Conservation (phyloP, 2,888 invertebrate genomes). For the Parascotia fuliginaria region DNA sequence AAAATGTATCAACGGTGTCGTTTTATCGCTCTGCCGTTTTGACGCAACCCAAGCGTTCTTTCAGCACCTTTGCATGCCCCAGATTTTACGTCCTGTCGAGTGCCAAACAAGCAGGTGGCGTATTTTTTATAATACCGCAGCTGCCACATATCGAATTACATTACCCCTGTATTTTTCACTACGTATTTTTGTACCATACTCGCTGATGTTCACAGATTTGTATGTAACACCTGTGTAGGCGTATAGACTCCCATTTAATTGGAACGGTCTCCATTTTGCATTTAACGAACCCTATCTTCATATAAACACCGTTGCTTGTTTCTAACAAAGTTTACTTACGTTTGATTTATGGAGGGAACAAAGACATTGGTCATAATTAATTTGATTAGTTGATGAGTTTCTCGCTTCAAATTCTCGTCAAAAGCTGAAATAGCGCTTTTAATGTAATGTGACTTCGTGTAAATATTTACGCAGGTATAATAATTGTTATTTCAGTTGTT, state of each 20-base stretch:
- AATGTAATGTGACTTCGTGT: neutral
- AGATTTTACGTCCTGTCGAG: slow-evolving; percentile 46
- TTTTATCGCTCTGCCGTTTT: slow-evolving; percentile 27
- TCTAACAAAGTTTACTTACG: slow-evolving; percentile 14
- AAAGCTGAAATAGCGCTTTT: slow-evolving; percentile 10
- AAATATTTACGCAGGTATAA: slow-evolving; percentile 18
- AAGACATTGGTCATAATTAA: slow-evolving; percentile 37
- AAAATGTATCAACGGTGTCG: slow-evolving; percentile 21
- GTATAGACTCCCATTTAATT: slow-evolving; percentile 11
- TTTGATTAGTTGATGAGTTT: slow-evolving; percentile 28
- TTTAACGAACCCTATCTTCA: slow-evolving; percentile 11
- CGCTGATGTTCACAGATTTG: slow-evolving; percentile 23
- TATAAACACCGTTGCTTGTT: slow-evolving; percentile 17
- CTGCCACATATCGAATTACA: slow-evolving; percentile 50
- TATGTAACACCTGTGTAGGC: slow-evolving; percentile 16
- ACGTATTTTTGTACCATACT: slow-evolving; percentile 25
- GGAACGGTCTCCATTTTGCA: slow-evolving; percentile 6
- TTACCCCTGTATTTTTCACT: slow-evolving; percentile 26
- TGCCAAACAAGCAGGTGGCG: slow-evolving; percentile 51
- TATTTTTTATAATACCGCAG: slow-evolving; percentile 47
- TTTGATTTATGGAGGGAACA: slow-evolving; percentile 35
- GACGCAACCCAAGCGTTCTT: slow-evolving; percentile 19
- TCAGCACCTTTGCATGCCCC: slow-evolving; percentile 31
- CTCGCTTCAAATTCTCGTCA: slow-evolving; percentile 14
- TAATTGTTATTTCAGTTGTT: slow-evolving; percentile 23